Evolutionary conservation across 1,140 invertebrate species (phyloP).

Genomic region (Halictus rubicundus): DNA sequence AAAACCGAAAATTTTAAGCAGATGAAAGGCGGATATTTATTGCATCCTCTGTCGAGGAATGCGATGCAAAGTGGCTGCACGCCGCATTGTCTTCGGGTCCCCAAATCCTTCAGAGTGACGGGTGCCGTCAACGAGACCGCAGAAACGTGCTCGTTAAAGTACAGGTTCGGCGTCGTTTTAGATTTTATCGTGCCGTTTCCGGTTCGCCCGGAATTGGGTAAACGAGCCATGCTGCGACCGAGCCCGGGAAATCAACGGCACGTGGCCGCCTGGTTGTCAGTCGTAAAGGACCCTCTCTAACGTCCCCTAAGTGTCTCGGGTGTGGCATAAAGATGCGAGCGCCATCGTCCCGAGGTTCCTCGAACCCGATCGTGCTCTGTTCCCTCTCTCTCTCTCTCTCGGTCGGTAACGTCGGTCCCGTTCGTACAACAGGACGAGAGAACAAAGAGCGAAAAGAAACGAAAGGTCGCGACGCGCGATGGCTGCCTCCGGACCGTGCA

Average conservation of each 20-base stretch:
- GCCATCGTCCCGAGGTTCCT: conserved; percentile 64
- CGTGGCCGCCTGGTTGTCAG: conserved; percentile 65
- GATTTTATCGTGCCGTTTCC: background rate
- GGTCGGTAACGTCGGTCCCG: conserved; percentile 64
- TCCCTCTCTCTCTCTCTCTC: background rate
- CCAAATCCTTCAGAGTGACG: background rate
- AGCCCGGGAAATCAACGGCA: conserved; percentile 63
- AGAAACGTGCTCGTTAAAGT: background rate
- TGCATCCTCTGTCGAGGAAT: too few species aligned
- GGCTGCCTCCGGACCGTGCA: conserved; percentile 49
- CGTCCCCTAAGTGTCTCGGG: conserved; percentile 66
- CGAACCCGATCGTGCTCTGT: background rate
- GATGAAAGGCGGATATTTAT: too few species aligned
- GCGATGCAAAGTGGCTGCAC: too few species aligned
- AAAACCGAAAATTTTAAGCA: too few species aligned
- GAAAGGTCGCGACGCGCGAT: conserved; percentile 5
- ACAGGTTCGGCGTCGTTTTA: too few species aligned
- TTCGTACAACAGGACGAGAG: background rate
- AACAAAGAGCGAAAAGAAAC: conserved; percentile 25
- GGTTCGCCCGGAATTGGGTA: background rate
- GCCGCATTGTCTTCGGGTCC: too few species aligned
- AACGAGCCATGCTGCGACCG: conserved; percentile 53
- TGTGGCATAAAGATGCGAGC: conserved; percentile 72
- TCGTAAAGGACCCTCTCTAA: conserved; percentile 53
- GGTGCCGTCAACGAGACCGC: background rate